These are phyloP conservation scores for Drosophila ochracea DNA, from an alignment of 2,888 invertebrate genomes.

Conservation along the genomic window DNA sequence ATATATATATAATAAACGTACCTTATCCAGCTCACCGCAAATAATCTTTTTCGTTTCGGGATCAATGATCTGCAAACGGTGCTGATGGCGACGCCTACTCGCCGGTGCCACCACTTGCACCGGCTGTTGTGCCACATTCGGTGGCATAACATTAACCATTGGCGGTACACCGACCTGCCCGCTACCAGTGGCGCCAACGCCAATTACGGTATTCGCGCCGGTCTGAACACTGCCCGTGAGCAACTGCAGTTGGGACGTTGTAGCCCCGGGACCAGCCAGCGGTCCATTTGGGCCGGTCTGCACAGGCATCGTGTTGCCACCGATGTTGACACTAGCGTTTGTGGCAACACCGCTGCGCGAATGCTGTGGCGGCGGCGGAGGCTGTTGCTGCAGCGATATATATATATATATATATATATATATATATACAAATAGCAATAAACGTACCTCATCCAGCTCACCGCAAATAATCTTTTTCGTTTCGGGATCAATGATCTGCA, in stretches of 20 bases:
- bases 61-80: constrained; percentile 85
- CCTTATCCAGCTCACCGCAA: constrained; percentile 82
- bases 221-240: constrained; percentile 80
- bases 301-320: constrained; percentile 71
- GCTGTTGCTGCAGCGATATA: constrained; percentile 56
- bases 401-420: background rate
- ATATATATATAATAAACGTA: constrained; percentile 9
- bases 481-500: constrained; percentile 86
- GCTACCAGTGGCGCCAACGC: constrained; percentile 77
- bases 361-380: constrained; percentile 79
- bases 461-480: constrained; percentile 85
- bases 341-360: constrained; percentile 76
- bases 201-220: constrained; percentile 85
- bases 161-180: constrained; percentile 77
- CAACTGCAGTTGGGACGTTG: constrained; percentile 74
- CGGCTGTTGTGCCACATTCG: constrained; percentile 57
- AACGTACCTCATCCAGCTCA: constrained; percentile 77
- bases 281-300: constrained; percentile 80
- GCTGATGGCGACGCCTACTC: constrained; percentile 81
- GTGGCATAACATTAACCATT: constrained; percentile 72
- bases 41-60: constrained; percentile 85
- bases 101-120: constrained; percentile 55
- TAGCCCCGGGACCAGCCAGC: constrained; percentile 72
- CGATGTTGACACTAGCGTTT: constrained; percentile 68
- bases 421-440: background rate